Base-by-base conservation (phyloP, 2,888 invertebrate genomes). In the Norana najaformis region DNA sequence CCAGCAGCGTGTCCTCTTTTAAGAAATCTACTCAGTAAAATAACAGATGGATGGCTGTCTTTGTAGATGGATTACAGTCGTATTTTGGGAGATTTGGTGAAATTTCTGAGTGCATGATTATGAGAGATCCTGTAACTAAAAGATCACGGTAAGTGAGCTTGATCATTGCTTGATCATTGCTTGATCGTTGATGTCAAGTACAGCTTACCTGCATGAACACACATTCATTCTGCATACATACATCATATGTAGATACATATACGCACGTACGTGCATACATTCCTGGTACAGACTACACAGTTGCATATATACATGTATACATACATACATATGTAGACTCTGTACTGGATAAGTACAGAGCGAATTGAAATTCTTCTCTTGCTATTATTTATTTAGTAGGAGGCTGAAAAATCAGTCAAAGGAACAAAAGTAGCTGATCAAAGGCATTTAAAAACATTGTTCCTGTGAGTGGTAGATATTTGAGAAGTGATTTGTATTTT, bases 71-170 rank as follows among this genome's bases (percentile, higher is more conserved):
- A 36, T 85, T 85, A 37, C 85, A 85, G 35, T 36, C 85, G 35
- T 85, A 85, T 85, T 85, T 85, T 85, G 85, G 85, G 34, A 85
- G 85, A 85, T 85, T 85, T 85, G 85, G 85, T 85, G 85, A 85
- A 85, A 85, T 85, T 69, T 69, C 85, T 35, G 37, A 85, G 36
- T 85, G 85, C 85, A 85, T 85, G 85, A 85, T 85, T 8, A 85
- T 85, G 85, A 35, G 85, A 85, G 85, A 85, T 36, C 85, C 85
- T 85, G 85, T 85, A 35, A 85, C 85, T 69, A 69, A 69, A 69
- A 69, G 69, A 69, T 69, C 69, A 69, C 69, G 69, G 69, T 69
- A n/a, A 69, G 69, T 69, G 30, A 69, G 11, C n/a, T n/a, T n/a
- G n/a, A n/a, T n/a, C n/a, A n/a, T n/a, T n/a, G n/a, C n/a, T n/a